Evolutionary conservation across 1,140 invertebrate genomes (phyloP).

Genomic region (Hyles euphorbiae): DNA sequence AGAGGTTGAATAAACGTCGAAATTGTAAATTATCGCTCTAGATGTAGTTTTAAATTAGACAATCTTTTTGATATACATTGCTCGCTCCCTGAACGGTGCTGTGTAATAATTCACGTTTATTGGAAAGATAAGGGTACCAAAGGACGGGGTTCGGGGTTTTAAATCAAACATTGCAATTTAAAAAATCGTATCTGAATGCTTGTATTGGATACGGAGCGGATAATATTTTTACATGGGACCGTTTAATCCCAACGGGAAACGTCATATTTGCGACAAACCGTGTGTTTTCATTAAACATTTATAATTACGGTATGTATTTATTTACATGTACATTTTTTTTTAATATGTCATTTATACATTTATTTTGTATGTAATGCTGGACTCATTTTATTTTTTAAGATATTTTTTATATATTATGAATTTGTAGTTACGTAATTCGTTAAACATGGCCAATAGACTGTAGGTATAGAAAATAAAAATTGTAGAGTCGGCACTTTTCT

Average conservation of each 20-base stretch:
- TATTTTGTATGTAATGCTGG: no score
- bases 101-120: constrained; percentile 56
- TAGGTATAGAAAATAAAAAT: no score
- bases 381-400: no score
- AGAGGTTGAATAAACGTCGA: background rate
- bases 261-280: no score
- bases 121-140: constrained; percentile 51
- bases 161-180: constrained; percentile 48
- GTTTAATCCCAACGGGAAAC: background rate
- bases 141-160: constrained; percentile 30
- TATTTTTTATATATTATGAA: no score
- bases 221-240: background rate
- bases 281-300: no score
- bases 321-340: no score
- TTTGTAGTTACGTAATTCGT: no score
- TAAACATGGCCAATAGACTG: no score
- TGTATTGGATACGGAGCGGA: background rate
- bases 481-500: no score
- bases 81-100: constrained; percentile 37
- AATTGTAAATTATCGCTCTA: constrained; percentile 24
- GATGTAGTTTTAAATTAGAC: constrained; percentile 48
- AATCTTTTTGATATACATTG: constrained; percentile 52
- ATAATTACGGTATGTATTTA: no score
- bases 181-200: constrained; percentile 22
- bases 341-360: no score